Conservation (phyloP, 1,140 invertebrate species). For the Zophobas atratus region DNA sequence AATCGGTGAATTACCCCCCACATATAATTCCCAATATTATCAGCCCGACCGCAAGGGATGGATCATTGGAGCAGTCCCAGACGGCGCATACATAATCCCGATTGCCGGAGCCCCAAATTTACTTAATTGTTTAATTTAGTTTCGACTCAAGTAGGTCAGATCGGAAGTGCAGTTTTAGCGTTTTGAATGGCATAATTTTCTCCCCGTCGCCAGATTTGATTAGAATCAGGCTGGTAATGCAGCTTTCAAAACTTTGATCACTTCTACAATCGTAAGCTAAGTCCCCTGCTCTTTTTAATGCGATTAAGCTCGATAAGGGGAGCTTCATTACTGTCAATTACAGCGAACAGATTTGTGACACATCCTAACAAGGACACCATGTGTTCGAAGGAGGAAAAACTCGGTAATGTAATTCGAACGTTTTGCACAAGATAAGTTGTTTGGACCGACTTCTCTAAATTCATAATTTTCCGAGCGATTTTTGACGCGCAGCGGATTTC, state of each 20-base stretch:
- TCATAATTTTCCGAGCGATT: slow-evolving; percentile 12
- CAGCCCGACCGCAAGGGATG: slow-evolving; percentile 7
- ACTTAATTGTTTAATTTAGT: slow-evolving; percentile 32
- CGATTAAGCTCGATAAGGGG: background rate
- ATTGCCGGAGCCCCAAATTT: slow-evolving; percentile 6
- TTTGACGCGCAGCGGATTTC: slow-evolving; percentile 5
- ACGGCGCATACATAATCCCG: slow-evolving; percentile 20
- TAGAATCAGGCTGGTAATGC: slow-evolving; percentile 4
- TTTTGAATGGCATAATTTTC: background rate
- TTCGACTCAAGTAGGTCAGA: slow-evolving; percentile 21
- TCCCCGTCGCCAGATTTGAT: background rate
- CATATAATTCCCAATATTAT: slow-evolving; percentile 3
- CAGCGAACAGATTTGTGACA: background rate
- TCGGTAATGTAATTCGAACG: background rate
- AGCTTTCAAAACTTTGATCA: slow-evolving; percentile 13
- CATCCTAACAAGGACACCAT: background rate
- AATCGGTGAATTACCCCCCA: background rate
- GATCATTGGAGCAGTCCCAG: slow-evolving; percentile 1
- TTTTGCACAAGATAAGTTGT: background rate
- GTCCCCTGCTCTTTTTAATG: background rate
- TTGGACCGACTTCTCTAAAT: background rate
- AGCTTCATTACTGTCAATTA: slow-evolving; percentile 2
- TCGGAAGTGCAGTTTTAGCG: background rate
- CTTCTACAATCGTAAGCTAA: background rate
- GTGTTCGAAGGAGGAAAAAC: background rate